Evolutionary conservation across 2,888 invertebrate species (phyloP).

Genomic region (Watsonalla binaria): DNA sequence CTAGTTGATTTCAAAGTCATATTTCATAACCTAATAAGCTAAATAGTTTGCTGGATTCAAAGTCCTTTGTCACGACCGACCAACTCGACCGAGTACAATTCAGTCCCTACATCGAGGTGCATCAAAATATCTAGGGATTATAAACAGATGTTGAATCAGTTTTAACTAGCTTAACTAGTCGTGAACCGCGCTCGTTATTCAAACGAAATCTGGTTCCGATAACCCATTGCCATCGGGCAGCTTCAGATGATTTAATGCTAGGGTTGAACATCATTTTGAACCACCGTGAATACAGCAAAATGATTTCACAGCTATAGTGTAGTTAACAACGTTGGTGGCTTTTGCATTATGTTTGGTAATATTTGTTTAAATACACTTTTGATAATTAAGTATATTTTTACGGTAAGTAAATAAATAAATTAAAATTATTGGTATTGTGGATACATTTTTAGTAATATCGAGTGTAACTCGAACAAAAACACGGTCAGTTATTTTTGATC

Average conservation of each 20-base stretch:
- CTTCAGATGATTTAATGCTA: constrained; percentile 27
- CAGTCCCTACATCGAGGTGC: neutral
- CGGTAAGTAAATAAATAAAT: too few species aligned
- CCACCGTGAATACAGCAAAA: neutral
- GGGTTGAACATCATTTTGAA: constrained; percentile 13
- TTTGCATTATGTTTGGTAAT: too few species aligned
- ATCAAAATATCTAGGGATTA: constrained; percentile 4
- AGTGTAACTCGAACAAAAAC: too few species aligned
- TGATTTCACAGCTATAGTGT: too few species aligned
- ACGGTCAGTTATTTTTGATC: too few species aligned
- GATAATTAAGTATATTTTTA: too few species aligned
- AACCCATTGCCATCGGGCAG: constrained; percentile 34
- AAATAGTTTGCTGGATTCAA: neutral
- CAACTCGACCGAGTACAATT: neutral
- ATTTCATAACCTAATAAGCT: too few species aligned
- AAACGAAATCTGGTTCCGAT: constrained; percentile 39
- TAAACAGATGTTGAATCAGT: constrained; percentile 7
- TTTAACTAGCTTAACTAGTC: constrained; percentile 6
- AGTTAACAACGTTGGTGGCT: too few species aligned
- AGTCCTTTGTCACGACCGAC: neutral
- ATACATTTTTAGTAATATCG: too few species aligned
- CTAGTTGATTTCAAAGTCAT: too few species aligned
- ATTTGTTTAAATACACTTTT: too few species aligned
- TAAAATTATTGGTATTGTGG: too few species aligned
- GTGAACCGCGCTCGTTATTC: constrained; percentile 18